phyloP scores from a whole-genome alignment of 2,888 invertebrate genomes.

The Drosophila siamana region DNA sequence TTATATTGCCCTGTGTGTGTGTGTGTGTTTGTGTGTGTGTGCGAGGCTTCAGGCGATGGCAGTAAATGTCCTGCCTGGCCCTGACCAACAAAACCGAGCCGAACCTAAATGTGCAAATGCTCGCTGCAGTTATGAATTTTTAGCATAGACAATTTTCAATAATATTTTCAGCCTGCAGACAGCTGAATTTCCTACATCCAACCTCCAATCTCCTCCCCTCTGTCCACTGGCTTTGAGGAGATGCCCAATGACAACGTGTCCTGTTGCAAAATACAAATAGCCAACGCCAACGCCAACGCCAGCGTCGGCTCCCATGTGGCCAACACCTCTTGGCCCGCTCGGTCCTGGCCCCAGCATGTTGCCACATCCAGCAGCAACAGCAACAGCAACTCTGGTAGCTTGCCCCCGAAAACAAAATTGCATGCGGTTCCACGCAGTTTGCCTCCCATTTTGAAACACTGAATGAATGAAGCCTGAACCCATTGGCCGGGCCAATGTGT shows the following conservation, averaged over 20 bases:
- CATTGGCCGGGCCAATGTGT: constrained; percentile 8
- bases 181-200: neutral
- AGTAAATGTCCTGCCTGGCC: constrained; percentile 10
- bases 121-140: constrained; percentile 64
- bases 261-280: constrained; percentile 72
- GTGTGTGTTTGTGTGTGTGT: neutral
- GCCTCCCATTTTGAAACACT: constrained; percentile 38
- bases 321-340: constrained; percentile 50
- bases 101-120: constrained; percentile 31
- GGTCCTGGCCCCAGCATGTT: neutral
- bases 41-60: constrained; percentile 9
- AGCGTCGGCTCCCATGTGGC: constrained; percentile 44
- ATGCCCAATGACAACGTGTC: constrained; percentile 69
- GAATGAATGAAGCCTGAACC: no score
- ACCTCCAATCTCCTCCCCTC: neutral
- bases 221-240: constrained; percentile 48
- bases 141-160: constrained; percentile 68
- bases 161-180: constrained; percentile 49
- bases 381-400: neutral
- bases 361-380: constrained; percentile 10
- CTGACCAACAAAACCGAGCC: constrained; percentile 15
- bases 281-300: no score
- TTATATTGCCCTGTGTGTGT: constrained; percentile 4
- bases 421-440: constrained; percentile 69
- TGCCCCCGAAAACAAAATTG: constrained; percentile 56